These are phyloP conservation scores for Anoncus sp. DNA, from an alignment of 2,888 invertebrate species.

Conservation along the genomic window DNA sequence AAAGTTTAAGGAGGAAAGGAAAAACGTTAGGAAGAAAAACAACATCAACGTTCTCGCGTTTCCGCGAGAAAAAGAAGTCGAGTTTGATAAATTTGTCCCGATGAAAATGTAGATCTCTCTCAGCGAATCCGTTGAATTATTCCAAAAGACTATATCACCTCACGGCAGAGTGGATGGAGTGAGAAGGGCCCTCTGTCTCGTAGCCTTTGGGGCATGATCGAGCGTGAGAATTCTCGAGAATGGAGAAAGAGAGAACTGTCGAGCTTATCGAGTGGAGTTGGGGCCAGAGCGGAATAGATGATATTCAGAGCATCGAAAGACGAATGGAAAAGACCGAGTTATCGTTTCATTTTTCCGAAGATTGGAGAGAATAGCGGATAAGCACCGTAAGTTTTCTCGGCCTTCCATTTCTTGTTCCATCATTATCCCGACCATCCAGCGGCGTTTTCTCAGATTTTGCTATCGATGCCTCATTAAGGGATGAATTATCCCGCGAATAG, in stretches of 20 bases:
- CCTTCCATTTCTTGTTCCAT: slow-evolving; percentile 16
- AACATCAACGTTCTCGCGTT: slow-evolving; percentile 15
- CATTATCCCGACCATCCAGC: neutral
- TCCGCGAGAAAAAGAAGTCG: slow-evolving; percentile 7
- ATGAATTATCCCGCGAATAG: slow-evolving; percentile 28
- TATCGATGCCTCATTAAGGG: slow-evolving; percentile 40
- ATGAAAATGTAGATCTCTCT: slow-evolving; percentile 47
- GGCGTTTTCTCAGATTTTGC: slow-evolving; percentile 10
- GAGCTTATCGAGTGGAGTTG: slow-evolving; percentile 47
- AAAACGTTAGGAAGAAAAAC: neutral
- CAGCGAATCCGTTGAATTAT: slow-evolving; percentile 53
- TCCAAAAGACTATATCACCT: slow-evolving; percentile 44
- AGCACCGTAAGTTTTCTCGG: slow-evolving; percentile 28
- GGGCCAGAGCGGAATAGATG: slow-evolving; percentile 18
- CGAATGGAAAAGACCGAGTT: slow-evolving; percentile 42
- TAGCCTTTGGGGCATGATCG: slow-evolving; percentile 69
- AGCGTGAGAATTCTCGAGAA: slow-evolving; percentile 50
- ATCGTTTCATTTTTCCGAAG: slow-evolving; percentile 52
- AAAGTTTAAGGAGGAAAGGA: slow-evolving; percentile 20
- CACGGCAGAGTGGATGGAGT: slow-evolving; percentile 36
- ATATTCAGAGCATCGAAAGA: slow-evolving; percentile 26
- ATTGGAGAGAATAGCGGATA: slow-evolving; percentile 35
- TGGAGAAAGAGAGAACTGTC: slow-evolving; percentile 39
- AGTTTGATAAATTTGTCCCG: slow-evolving; percentile 44
- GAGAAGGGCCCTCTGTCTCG: slow-evolving; percentile 27